A percentile compares a stretch with the other conserved stretches of the same genome.
Conservation (phyloP, 1,140 invertebrate genomes). For the Trissolcus basalis region DNA sequence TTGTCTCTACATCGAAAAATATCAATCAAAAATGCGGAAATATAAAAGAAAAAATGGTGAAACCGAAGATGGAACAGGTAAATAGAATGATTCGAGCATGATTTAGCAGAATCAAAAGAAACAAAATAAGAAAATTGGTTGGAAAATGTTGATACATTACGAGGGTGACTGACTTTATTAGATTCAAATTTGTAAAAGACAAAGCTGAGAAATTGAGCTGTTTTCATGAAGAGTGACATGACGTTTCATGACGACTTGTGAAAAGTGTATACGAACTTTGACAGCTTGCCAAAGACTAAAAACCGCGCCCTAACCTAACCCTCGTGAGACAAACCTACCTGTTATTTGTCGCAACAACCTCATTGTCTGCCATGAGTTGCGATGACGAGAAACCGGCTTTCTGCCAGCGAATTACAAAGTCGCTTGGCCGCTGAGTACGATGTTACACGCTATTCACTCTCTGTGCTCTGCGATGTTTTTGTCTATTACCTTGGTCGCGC, state of each 20-base stretch:
- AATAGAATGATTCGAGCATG: no score
- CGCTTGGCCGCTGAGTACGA: not conserved
- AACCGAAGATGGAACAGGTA: no score
- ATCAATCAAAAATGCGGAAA: no score
- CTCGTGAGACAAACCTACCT: slow-evolving; percentile 53
- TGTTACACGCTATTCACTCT: not conserved
- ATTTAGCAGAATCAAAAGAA: no score
- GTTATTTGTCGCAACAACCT: slow-evolving; percentile 60
- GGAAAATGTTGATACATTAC: not conserved
- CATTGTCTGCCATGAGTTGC: slow-evolving; percentile 66
- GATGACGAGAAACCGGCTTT: not conserved
- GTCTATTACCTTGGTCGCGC: not conserved
- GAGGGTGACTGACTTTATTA: slow-evolving; percentile 2
- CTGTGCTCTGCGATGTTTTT: not conserved
- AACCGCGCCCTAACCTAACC: slow-evolving; percentile 25
- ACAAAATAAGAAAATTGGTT: no score
- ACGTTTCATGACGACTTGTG: not conserved
- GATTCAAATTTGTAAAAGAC: not conserved
- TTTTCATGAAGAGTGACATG: not conserved
- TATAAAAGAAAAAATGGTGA: no score
- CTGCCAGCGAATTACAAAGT: not conserved
- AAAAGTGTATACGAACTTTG: slow-evolving; percentile 7
- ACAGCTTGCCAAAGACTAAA: slow-evolving; percentile 33
- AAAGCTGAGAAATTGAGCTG: not conserved
- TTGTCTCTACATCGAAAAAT: no score